Percentiles rank a stretch among this genome's conserved stretches.
phyloP scores from a whole-genome alignment of 2,888 invertebrate species.

The Harpalus rufipes region DNA sequence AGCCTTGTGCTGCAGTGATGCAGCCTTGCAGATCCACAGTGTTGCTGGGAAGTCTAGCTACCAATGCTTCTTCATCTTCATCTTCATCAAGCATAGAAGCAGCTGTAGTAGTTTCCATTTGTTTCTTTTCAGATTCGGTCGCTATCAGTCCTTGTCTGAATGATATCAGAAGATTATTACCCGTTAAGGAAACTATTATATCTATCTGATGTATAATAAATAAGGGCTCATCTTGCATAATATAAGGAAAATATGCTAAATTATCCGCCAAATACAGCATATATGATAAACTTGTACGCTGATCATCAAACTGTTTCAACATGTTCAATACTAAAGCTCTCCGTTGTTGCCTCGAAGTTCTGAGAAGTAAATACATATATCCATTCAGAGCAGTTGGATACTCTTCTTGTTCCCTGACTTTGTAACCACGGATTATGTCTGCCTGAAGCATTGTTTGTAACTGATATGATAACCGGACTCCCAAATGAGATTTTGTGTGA shows the following conservation, averaged over 20 bases:
- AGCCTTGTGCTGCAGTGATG: conserved; percentile 96
- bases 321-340: conserved; percentile 94
- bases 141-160: conserved; percentile 88
- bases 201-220: conserved; percentile 99
- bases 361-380: conserved; percentile 94
- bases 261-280: conserved; percentile 99
- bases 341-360: conserved; percentile 95
- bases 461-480: conserved; percentile 93
- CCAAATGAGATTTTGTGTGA: conserved; percentile 96
- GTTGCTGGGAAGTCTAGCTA: conserved; percentile 88
- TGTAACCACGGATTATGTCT: conserved; percentile 87
- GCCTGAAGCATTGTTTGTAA: conserved; percentile 89
- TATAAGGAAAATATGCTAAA: conserved; percentile 98
- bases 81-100: conserved; percentile 83
- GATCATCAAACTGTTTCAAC: conserved; percentile 97
- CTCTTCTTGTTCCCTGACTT: conserved; percentile 86
- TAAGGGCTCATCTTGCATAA: conserved; percentile 97
- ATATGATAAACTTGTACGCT: conserved; percentile 93
- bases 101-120: conserved; percentile 70
- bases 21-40: conserved; percentile 90
- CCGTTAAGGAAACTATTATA: conserved; percentile 96
- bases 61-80: conserved; percentile 90
- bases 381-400: conserved; percentile 93
- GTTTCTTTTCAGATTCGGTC: conserved; percentile 74
- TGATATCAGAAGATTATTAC: conserved; percentile 95